These are phyloP conservation scores for Lumbricus terrestris DNA, from an alignment of 2,888 invertebrate genomes.

Conservation along the genomic window DNA sequence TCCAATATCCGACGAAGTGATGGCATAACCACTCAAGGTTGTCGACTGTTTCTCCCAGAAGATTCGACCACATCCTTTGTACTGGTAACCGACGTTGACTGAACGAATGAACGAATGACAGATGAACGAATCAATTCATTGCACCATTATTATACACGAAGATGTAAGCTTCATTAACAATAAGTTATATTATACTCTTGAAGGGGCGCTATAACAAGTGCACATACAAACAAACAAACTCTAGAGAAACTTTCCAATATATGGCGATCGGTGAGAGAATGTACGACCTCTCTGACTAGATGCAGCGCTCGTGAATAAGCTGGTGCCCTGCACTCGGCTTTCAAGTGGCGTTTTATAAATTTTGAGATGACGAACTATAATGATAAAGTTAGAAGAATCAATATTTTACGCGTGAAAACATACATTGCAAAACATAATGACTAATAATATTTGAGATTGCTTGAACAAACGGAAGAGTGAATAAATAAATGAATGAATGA, in stretches of 20 bases:
- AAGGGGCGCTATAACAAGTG: background rate
- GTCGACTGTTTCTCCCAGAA: conserved; percentile 95
- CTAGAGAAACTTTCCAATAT: no score
- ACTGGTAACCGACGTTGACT: conserved; percentile 85
- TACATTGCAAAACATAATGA: background rate
- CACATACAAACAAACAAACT: no score
- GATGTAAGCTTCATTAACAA: background rate
- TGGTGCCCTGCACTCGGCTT: no score
- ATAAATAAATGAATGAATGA: background rate
- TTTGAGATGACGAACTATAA: no score
- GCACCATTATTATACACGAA: background rate
- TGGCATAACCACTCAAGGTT: conserved; percentile 89
- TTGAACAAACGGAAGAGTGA: no score
- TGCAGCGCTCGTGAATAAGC: no score
- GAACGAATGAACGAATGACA: no score
- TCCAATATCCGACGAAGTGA: conserved; percentile 81
- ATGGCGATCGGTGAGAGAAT: no score
- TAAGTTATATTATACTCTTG: background rate
- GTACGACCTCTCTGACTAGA: no score
- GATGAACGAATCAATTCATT: background rate
- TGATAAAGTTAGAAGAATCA: no score
- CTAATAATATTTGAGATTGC: no score
- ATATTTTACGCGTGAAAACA: background rate
- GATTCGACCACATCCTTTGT: conserved; percentile 78
- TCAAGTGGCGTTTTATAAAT: no score